Evolutionary conservation across 1,140 invertebrate species (phyloP).

Genomic region (Aphelenchoides fujianensis): DNA sequence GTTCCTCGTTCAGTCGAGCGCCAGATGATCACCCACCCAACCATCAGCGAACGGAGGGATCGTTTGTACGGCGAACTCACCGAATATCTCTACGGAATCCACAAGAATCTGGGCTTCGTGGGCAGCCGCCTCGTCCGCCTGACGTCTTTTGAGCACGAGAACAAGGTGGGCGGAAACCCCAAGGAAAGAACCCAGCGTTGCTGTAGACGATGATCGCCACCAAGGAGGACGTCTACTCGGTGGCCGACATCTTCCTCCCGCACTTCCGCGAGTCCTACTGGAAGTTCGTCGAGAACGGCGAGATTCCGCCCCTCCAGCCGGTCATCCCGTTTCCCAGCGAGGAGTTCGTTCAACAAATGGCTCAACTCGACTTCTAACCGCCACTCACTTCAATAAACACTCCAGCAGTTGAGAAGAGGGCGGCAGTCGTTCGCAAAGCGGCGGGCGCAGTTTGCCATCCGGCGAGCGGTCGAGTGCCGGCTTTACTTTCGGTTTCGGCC

Average conservation of each 20-base stretch:
- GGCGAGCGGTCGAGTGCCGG: too few relatives aligned
- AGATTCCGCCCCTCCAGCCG: background rate
- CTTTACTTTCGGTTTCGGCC: too few relatives aligned
- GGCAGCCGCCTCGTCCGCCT: background rate
- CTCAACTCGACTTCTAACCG: background rate
- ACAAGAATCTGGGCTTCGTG: background rate
- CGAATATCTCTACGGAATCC: background rate
- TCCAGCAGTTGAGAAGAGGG: too few relatives aligned
- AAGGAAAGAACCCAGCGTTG: background rate
- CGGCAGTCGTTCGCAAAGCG: too few relatives aligned
- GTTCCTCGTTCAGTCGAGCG: constrained; percentile 11
- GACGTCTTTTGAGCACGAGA: background rate
- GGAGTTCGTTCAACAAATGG: background rate
- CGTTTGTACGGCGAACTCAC: constrained; percentile 1
- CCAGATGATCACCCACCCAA: background rate
- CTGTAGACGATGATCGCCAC: background rate
- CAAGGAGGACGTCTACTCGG: background rate
- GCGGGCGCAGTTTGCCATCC: too few relatives aligned
- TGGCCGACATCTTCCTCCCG: constrained; percentile 3
- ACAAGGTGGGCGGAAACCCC: background rate
- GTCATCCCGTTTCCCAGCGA: background rate
- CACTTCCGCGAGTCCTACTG: constrained; percentile 5
- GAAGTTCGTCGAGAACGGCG: background rate
- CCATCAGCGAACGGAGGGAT: background rate
- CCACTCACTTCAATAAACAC: too few relatives aligned